A percentile compares a stretch with the other conserved stretches of the same genome.
These are phyloP conservation scores for Ophiothrix spiculata DNA, from an alignment of 35 echinoderm and acorn worm species.

Conservation along the genomic window DNA sequence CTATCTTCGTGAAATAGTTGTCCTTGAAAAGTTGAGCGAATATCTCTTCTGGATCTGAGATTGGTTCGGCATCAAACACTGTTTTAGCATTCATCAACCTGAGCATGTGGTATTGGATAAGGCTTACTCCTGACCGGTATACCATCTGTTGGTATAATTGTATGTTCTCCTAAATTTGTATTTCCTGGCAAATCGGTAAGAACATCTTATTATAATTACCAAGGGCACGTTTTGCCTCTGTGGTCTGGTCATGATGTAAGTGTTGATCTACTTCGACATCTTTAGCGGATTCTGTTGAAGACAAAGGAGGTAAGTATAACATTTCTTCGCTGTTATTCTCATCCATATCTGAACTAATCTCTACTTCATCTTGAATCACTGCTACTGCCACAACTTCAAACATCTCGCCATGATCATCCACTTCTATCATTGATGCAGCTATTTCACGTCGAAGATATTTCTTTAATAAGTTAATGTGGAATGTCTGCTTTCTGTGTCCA, in stretches of 20 bases:
- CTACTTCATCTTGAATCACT: neutral
- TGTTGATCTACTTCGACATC: constrained; percentile 33
- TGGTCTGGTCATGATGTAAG: neutral
- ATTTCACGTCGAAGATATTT: constrained; percentile 21
- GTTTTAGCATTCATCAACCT: constrained; percentile 1
- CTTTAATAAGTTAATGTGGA: constrained; percentile 64
- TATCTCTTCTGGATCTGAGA: too few species aligned
- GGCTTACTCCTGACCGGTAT: constrained; percentile 31
- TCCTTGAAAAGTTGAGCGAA: too few species aligned
- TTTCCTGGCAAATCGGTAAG: constrained; percentile 56
- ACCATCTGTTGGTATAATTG: constrained; percentile 18
- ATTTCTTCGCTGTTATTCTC: constrained; percentile 11
- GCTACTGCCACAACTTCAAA: neutral
- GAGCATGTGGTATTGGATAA: constrained; percentile 36
- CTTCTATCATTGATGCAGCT: neutral
- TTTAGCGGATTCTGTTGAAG: constrained; percentile 20
- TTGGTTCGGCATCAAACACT: too few species aligned
- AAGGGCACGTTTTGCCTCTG: constrained; percentile 5
- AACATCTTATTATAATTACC: constrained; percentile 18
- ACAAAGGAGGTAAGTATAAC: neutral
- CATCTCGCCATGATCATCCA: neutral
- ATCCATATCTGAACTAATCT: neutral
- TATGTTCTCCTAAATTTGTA: constrained; percentile 51
- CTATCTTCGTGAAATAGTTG: constrained; percentile 61
- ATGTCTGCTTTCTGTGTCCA: constrained; percentile 30